A percentile compares a stretch with the other conserved stretches of the same genome.
These are phyloP conservation scores for Periophthalmus modestus DNA, from an alignment of 2,113 vertebrate species.

Conservation along the genomic window DNA sequence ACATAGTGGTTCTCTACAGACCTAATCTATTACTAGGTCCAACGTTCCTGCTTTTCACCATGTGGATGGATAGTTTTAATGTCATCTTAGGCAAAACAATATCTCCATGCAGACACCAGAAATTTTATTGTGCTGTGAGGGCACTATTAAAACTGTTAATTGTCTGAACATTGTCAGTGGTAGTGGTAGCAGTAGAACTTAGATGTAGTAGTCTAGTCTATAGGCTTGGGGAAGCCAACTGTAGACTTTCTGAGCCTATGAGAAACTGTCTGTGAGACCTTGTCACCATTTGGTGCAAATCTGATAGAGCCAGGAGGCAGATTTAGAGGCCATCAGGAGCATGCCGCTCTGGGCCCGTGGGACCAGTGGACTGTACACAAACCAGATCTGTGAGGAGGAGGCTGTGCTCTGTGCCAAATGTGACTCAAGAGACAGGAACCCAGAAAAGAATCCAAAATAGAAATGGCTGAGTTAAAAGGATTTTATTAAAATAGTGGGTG, in stretches of 20 bases:
- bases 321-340: conserved; percentile 10
- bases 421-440: not conserved
- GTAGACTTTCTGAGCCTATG: not conserved
- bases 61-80: no score
- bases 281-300: conserved; percentile 10
- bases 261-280: not conserved
- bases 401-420: not conserved
- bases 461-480: not conserved
- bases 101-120: no score
- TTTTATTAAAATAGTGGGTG: not conserved
- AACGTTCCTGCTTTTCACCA: no score
- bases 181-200: not conserved
- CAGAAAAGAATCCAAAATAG: not conserved
- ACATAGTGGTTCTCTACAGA: no score
- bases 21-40: no score
- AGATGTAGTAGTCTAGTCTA: not conserved
- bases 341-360: not conserved
- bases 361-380: conserved; percentile 6
- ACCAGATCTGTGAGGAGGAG: conserved; percentile 2
- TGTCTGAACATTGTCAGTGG: not conserved
- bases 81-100: no score
- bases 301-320: conserved; percentile 24
- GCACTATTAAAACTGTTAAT: not conserved
- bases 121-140: no score
- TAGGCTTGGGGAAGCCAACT: not conserved